These are phyloP conservation scores for Morpho helenor DNA, from an alignment of 2,888 invertebrate species.

Conservation along the genomic window DNA sequence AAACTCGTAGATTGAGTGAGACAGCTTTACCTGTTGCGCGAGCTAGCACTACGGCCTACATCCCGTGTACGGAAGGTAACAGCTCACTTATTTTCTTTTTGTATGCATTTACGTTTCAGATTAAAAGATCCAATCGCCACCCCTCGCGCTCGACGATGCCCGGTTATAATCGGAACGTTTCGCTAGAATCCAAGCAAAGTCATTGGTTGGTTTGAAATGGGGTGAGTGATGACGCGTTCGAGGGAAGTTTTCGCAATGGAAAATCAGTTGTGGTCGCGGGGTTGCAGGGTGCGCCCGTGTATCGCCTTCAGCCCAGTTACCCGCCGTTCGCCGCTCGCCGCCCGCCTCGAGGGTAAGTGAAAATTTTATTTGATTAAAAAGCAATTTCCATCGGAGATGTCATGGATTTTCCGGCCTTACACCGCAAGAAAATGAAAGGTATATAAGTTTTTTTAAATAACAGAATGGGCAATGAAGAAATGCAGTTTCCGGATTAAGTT, in stretches of 20 bases:
- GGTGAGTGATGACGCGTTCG: slow-evolving; percentile 71
- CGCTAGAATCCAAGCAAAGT: slow-evolving; percentile 38
- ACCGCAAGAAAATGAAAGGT: slow-evolving; percentile 33
- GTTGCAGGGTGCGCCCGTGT: slow-evolving; percentile 59
- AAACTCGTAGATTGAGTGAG: slow-evolving; percentile 27
- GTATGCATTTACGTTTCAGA: slow-evolving; percentile 77
- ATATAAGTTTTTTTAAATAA: slow-evolving; percentile 17
- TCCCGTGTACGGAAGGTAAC: slow-evolving; percentile 56
- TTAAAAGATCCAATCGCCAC: slow-evolving; percentile 77
- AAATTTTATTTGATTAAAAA: slow-evolving; percentile 75
- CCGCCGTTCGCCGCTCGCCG: slow-evolving; percentile 34
- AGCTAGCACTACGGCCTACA: slow-evolving; percentile 41
- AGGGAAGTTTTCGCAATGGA: slow-evolving; percentile 75
- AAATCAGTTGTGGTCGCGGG: slow-evolving; percentile 69
- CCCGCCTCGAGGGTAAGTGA: slow-evolving; percentile 70
- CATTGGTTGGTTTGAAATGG: slow-evolving; percentile 58
- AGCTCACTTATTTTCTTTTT: slow-evolving; percentile 66
- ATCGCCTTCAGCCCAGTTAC: slow-evolving; percentile 46
- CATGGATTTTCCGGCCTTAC: slow-evolving; percentile 40
- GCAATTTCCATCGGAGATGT: slow-evolving; percentile 66
- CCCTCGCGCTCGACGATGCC: slow-evolving; percentile 52
- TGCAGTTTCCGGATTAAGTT: slow-evolving; percentile 7
- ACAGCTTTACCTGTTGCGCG: slow-evolving; percentile 67
- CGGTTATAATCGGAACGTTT: slow-evolving; percentile 55
- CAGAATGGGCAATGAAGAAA: slow-evolving; percentile 18